Base-by-base conservation (phyloP, 1,140 invertebrate genomes). In the Danaus plexippus region DNA sequence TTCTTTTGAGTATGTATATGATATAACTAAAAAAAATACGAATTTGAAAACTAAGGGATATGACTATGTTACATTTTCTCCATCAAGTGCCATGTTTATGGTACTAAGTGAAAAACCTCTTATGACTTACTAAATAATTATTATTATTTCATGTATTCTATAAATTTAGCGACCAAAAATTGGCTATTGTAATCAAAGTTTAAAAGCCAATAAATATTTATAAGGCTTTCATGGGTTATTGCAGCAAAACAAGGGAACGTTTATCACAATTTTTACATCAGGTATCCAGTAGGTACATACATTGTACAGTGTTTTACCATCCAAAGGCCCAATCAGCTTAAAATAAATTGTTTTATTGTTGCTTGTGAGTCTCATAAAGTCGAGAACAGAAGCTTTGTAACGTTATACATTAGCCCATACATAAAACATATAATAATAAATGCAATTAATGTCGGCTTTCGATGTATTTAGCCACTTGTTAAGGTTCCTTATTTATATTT, bases 131-230 rank as follows among this genome's bases (percentile, higher is more conserved):
- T 32, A 7, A 32, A 32, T 2, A 32, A 32, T 3, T 4, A 2
- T 32, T 32, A 7, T 32, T 32, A 6, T 32, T 32, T 32, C 22
- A 32, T 32, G 22, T 32, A 32, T 32, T 32, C 2, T 32, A 32
- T 32, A 32, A 32, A 7, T 32, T 32, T 3, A 32, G 22, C 22
- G 2, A 32, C 22, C 22, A 32, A 32, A 32, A 0, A 32, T 32
- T 32, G 22, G 22, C 22, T 32, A 32, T 32, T 32, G 2, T 6
- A 2, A 53, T 32, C 15, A 46, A 57, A 64, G 67, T 70, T 69
- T 72, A 73, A 59, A 62, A 63, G 73, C 76, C 69, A 77, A 78
- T 84, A 86, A 84, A 83, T 78, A 84, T 81, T 84, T 83, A 83
- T 80, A 77, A 71, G 61, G 67, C 67, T 77, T 77, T 80, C 70